These are phyloP conservation scores for Amphimallon solstitiale DNA, from an alignment of 2,888 invertebrate genomes.

Conservation along the genomic window DNA sequence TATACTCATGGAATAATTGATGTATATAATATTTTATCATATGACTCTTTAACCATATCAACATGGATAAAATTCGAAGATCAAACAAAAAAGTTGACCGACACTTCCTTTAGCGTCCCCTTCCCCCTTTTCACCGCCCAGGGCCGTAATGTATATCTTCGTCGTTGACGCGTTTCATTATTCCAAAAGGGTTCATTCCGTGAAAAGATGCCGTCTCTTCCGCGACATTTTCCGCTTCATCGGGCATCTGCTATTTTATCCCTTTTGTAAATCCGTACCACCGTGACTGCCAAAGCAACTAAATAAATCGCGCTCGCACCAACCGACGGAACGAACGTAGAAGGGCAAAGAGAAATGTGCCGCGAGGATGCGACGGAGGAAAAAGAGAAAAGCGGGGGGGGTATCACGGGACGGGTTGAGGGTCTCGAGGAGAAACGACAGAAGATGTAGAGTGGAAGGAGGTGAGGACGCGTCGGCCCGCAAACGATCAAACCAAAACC, in stretches of 20 bases:
- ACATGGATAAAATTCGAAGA: too few species aligned
- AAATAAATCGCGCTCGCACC: constrained; percentile 24
- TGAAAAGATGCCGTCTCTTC: constrained; percentile 22
- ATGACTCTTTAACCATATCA: too few species aligned
- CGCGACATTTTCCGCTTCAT: constrained; percentile 32
- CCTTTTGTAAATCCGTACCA: constrained; percentile 25
- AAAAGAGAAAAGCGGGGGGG: not conserved
- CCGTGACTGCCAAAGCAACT: constrained; percentile 27
- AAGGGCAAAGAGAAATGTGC: not conserved
- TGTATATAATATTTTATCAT: too few species aligned
- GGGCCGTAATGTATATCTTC: constrained; percentile 19
- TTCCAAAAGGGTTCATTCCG: constrained; percentile 27
- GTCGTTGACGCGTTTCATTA: constrained; percentile 26
- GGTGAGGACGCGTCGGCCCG: constrained; percentile 10
- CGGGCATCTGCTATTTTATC: constrained; percentile 32
- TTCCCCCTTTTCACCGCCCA: not conserved
- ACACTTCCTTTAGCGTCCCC: not conserved
- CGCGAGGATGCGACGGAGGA: not conserved
- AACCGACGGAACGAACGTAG: not conserved
- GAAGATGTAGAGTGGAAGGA: not conserved
- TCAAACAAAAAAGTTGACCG: too few species aligned
- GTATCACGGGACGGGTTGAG: not conserved
- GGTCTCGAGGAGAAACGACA: not conserved
- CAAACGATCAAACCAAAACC: constrained; percentile 24
- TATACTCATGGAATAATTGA: too few species aligned